Conservation (phyloP, 2,113 vertebrate species). For the Apteryx owenii region DNA sequence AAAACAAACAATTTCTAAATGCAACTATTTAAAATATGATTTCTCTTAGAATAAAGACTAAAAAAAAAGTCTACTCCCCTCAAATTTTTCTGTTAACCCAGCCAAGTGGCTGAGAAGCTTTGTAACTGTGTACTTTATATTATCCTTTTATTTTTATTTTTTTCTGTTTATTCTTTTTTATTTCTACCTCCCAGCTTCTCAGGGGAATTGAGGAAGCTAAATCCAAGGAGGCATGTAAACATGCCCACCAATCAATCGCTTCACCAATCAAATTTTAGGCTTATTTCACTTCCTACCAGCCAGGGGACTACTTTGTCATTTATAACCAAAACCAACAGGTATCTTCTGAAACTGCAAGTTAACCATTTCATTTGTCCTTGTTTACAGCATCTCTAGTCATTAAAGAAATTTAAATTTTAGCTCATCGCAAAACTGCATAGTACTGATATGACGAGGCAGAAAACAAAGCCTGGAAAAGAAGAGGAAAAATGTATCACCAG, state of each 20-base stretch:
- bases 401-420: background rate
- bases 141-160: background rate
- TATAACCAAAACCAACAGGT: background rate
- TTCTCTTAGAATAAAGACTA: background rate
- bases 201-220: background rate
- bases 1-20: constrained; percentile 43
- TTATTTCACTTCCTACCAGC: background rate
- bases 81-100: background rate
- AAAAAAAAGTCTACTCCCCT: background rate
- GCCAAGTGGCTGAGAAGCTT: background rate
- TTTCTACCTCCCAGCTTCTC: background rate
- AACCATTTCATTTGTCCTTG: background rate
- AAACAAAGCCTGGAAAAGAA: constrained; percentile 14
- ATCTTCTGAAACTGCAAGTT: background rate
- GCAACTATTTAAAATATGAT: constrained; percentile 19
- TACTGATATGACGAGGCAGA: background rate
- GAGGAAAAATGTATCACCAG: background rate
- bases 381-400: background rate
- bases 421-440: background rate
- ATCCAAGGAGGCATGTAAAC: background rate
- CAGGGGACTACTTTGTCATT: background rate
- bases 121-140: background rate
- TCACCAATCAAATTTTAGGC: background rate
- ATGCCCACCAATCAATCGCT: background rate
- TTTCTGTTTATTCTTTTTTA: background rate